Percentiles rank a stretch among this genome's conserved stretches.
phyloP scores from a whole-genome alignment of 1,140 invertebrate genomes.

The Chelonus insularis region DNA sequence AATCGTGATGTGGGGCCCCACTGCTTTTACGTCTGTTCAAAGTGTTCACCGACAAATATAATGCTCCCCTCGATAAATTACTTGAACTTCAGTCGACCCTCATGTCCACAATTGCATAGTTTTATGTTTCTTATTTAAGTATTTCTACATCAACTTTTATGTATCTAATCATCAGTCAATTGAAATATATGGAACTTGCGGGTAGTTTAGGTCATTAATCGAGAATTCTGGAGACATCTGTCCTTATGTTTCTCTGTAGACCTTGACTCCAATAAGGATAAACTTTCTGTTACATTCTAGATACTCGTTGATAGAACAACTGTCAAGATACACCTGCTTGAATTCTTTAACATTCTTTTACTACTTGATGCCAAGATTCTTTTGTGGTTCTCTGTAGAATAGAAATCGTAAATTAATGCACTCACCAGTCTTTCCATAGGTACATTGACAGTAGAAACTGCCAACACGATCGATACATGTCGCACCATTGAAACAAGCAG shows the following conservation, averaged over 20 bases:
- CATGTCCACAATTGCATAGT: background rate
- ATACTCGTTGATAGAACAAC: background rate
- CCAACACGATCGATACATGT: constrained; percentile 95
- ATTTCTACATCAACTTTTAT: constrained; percentile 12
- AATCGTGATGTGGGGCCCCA: constrained; percentile 16
- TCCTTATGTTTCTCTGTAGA: constrained; percentile 27
- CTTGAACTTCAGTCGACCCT: background rate
- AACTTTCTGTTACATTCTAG: background rate
- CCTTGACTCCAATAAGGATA: constrained; percentile 40
- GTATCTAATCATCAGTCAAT: constrained; percentile 15
- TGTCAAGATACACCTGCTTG: background rate
- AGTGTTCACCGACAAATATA: constrained; percentile 26
- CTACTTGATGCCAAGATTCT: too few species aligned
- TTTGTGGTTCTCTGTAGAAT: too few species aligned
- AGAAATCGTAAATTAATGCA: constrained; percentile 15
- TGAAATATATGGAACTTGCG: background rate
- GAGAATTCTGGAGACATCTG: constrained; percentile 16
- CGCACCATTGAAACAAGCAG: constrained; percentile 94
- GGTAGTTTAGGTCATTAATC: background rate
- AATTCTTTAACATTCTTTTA: too few species aligned
- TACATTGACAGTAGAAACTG: constrained; percentile 93
- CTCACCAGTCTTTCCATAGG: constrained; percentile 90
- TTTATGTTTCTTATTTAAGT: background rate
- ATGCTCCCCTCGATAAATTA: constrained; percentile 24
- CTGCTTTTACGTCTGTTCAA: constrained; percentile 18